A percentile compares a stretch with the other conserved stretches of the same genome.
These are phyloP conservation scores for Procavia capensis DNA, from an alignment of 2,113 vertebrate species.

Conservation along the genomic window DNA sequence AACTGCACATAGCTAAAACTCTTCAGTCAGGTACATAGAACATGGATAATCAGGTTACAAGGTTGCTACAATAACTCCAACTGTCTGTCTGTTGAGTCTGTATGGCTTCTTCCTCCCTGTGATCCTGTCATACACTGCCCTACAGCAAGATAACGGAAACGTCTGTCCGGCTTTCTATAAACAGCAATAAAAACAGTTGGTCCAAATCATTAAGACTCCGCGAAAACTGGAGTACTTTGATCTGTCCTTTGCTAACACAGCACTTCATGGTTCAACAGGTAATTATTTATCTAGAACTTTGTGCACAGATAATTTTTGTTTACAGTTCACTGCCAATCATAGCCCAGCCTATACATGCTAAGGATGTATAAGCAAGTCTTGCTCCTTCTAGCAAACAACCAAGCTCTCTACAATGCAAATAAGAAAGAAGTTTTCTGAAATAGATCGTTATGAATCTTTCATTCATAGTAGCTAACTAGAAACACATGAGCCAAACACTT, in stretches of 20 bases:
- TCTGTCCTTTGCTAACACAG: background rate
- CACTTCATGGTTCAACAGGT: slow-evolving; percentile 6
- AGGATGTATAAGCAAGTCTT: slow-evolving; percentile 47
- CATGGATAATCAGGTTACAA: slow-evolving; percentile 65
- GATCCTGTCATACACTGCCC: slow-evolving; percentile 35
- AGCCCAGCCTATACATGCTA: background rate
- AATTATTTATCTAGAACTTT: background rate
- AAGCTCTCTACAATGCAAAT: slow-evolving; percentile 55
- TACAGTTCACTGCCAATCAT: background rate
- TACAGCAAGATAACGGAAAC: slow-evolving; percentile 38
- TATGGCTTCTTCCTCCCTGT: slow-evolving; percentile 39
- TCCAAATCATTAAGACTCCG: background rate
- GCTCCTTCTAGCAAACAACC: slow-evolving; percentile 14
- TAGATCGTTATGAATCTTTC: slow-evolving; percentile 76
- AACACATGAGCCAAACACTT: slow-evolving; percentile 69
- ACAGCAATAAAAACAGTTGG: slow-evolving; percentile 43
- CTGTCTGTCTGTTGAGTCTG: slow-evolving; percentile 55
- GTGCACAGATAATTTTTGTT: background rate
- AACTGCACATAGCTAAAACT: background rate
- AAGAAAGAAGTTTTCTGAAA: slow-evolving; percentile 62
- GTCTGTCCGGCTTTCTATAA: background rate
- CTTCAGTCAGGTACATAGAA: slow-evolving; percentile 20
- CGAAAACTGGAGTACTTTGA: background rate
- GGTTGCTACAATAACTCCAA: slow-evolving; percentile 18
- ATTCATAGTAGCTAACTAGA: slow-evolving; percentile 73